Percentiles rank a stretch among this genome's conserved stretches.
Evolutionary conservation across 2,113 vertebrate genomes (phyloP).

Genomic region (Cyprinus carpio): DNA sequence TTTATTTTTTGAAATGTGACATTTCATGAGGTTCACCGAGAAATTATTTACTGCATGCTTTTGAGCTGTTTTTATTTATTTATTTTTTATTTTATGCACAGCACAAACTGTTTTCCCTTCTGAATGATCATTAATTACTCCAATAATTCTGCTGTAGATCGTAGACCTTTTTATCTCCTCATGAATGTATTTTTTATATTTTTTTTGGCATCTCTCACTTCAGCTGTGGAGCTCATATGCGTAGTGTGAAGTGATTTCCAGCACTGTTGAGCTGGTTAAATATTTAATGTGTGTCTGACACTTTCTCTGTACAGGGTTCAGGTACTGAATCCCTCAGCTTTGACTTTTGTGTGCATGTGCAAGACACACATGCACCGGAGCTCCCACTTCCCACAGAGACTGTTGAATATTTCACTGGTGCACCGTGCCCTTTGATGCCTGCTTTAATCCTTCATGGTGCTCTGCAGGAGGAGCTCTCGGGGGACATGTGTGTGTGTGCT

Average conservation of each 20-base stretch:
- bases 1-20: background rate
- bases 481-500: background rate
- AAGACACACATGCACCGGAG: constrained; percentile 31
- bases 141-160: background rate
- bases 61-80: background rate
- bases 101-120: background rate
- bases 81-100: background rate
- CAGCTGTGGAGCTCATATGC: background rate
- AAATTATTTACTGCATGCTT: background rate
- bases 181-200: background rate
- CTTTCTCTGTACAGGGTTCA: constrained; percentile 30
- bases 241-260: constrained; percentile 13
- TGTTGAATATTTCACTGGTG: constrained; percentile 48
- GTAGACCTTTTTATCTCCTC: constrained; percentile 11
- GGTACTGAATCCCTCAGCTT: constrained; percentile 29
- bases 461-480: constrained; percentile 31
- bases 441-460: constrained; percentile 36
- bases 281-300: constrained; percentile 45
- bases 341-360: constrained; percentile 7
- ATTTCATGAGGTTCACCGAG: background rate
- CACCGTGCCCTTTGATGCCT: constrained; percentile 48
- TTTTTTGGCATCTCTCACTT: background rate
- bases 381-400: constrained; percentile 2
- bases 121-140: background rate
- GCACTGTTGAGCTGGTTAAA: constrained; percentile 30